Evolutionary conservation across 2,113 vertebrate genomes (phyloP).

Genomic region (Scartelaos histophorus): DNA sequence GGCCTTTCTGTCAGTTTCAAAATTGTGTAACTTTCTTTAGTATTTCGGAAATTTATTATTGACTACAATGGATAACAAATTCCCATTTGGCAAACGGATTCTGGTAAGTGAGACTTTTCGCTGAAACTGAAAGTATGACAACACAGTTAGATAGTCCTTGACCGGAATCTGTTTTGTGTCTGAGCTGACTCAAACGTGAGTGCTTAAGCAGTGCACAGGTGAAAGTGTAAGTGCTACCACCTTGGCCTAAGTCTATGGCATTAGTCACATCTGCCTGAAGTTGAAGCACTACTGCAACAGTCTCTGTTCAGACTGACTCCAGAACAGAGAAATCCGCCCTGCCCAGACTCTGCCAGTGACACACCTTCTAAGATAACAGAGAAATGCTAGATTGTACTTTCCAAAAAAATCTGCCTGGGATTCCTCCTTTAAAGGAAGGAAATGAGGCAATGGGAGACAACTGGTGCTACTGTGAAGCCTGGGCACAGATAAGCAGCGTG

Average conservation of each 20-base stretch:
- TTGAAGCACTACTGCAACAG: conserved; percentile 6
- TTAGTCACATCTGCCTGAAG: conserved; percentile 21
- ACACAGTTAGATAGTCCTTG: conserved; percentile 46
- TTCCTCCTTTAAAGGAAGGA: conserved; percentile 38
- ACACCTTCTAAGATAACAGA: conserved; percentile 76
- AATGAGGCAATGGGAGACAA: conserved; percentile 1
- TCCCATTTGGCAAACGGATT: conserved; percentile 20
- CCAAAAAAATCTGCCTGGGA: conserved; percentile 33
- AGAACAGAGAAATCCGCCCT: conserved; percentile 47
- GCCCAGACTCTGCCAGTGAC: conserved; percentile 48
- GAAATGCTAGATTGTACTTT: conserved; percentile 64
- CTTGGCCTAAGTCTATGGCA: conserved; percentile 33
- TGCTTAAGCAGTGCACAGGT: conserved; percentile 49
- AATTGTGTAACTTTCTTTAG: neutral
- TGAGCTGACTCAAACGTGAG: conserved; percentile 17
- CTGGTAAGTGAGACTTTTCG: conserved; percentile 7
- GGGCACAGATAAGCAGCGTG: conserved; percentile 58
- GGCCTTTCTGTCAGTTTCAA: no score
- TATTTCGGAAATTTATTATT: neutral
- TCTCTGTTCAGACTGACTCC: conserved; percentile 44
- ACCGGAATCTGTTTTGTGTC: conserved; percentile 42
- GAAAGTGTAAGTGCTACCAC: conserved; percentile 46
- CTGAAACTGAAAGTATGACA: conserved; percentile 25
- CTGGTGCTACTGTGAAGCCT: conserved; percentile 9
- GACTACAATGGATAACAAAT: neutral